Conservation (phyloP, 2,113 vertebrate genomes). For the Murina feae region DNA sequence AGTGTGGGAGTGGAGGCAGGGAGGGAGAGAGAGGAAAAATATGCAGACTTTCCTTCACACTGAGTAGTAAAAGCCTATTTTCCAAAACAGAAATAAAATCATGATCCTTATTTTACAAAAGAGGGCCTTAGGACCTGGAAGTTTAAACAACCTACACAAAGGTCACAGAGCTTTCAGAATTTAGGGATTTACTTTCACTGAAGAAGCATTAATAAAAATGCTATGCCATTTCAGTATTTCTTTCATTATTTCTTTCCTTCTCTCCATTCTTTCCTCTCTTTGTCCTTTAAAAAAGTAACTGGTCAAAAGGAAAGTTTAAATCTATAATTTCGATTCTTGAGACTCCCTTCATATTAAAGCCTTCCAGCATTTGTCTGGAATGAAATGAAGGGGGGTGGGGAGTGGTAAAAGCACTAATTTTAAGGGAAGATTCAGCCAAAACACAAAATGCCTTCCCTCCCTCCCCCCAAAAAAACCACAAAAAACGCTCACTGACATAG, state of each 20-base stretch:
- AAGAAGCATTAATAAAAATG: neutral
- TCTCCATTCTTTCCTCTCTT: neutral
- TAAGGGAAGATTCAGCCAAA: neutral
- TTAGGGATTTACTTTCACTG: neutral
- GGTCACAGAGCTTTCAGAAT: neutral
- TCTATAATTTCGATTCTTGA: neutral
- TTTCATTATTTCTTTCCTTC: neutral
- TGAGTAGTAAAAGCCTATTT: neutral
- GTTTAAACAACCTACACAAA: neutral
- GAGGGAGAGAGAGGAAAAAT: accelerated
- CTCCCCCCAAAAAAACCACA: no score
- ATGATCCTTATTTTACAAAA: neutral
- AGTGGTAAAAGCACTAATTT: neutral
- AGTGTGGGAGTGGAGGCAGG: neutral
- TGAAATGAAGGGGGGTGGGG: neutral
- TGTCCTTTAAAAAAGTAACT: neutral
- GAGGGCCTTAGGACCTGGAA: neutral
- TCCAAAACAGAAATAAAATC: neutral
- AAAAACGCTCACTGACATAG: neutral
- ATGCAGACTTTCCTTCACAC: no score
- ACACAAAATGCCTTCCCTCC: neutral
- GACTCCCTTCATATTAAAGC: neutral
- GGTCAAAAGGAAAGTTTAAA: neutral
- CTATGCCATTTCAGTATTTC: neutral
- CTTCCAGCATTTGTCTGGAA: neutral